Conservation (phyloP, 64 coral and sea anemone species). For the Pocillopora damicornis region DNA sequence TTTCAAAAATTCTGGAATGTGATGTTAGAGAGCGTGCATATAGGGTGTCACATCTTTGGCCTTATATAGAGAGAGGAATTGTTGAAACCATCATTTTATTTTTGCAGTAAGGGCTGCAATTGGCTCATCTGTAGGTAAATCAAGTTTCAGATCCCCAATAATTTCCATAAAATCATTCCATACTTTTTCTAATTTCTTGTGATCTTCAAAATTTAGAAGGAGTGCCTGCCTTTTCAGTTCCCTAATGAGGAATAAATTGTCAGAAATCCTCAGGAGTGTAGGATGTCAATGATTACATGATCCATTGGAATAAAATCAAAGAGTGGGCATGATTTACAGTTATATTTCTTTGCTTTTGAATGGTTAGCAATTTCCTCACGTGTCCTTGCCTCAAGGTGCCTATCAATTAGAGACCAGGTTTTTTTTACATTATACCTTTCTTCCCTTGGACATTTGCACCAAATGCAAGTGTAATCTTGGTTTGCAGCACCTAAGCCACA, state of each 20-base stretch:
- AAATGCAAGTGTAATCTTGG: slow-evolving; percentile 38
- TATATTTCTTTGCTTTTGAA: slow-evolving; percentile 19
- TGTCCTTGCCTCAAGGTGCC: not conserved
- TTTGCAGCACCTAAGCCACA: slow-evolving; percentile 60
- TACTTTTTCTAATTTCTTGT: not conserved
- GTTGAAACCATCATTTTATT: slow-evolving; percentile 14
- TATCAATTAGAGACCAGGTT: slow-evolving; percentile 30
- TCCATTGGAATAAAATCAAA: slow-evolving; percentile 46
- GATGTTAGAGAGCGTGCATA: slow-evolving; percentile 25
- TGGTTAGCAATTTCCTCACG: slow-evolving; percentile 14
- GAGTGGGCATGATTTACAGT: slow-evolving; percentile 23
- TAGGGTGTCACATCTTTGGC: slow-evolving; percentile 38
- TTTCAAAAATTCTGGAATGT: slow-evolving; percentile 27
- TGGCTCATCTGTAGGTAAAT: slow-evolving; percentile 14
- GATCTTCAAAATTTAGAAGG: not conserved
- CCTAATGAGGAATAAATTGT: slow-evolving; percentile 36
- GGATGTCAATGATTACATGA: slow-evolving; percentile 40
- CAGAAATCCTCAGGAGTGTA: slow-evolving; percentile 47
- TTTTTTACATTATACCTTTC: slow-evolving; percentile 4
- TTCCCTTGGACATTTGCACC: slow-evolving; percentile 21
- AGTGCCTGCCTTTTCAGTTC: slow-evolving; percentile 19
- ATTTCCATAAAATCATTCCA: slow-evolving; percentile 34
- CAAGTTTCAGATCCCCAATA: slow-evolving; percentile 35
- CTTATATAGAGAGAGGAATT: slow-evolving; percentile 9
- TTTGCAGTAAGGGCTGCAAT: slow-evolving; percentile 17